These are phyloP conservation scores for Cerceris rybyensis DNA, from an alignment of 2,888 invertebrate genomes.

Conservation along the genomic window DNA sequence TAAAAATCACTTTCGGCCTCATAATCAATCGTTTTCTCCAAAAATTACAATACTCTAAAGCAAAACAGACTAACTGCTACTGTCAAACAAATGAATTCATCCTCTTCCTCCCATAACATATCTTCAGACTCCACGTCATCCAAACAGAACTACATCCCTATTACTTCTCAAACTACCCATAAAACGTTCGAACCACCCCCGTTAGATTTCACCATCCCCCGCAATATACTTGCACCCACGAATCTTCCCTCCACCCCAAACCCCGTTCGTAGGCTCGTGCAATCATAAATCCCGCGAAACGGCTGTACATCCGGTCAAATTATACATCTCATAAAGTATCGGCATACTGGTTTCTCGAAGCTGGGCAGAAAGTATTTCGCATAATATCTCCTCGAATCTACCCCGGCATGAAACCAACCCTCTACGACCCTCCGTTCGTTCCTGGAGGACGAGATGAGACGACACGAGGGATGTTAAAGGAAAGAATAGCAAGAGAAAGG, in stretches of 20 bases:
- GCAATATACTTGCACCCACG: no score
- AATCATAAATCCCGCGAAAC: constrained; percentile 57
- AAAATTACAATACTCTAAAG: no score
- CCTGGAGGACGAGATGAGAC: constrained; percentile 3
- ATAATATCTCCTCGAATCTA: constrained; percentile 50
- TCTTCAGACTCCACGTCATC: constrained; percentile 9
- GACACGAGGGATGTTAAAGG: not conserved
- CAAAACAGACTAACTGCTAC: no score
- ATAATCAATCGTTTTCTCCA: no score
- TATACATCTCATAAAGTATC: constrained; percentile 72
- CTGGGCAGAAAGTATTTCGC: constrained; percentile 63
- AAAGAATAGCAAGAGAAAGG: constrained; percentile 14
- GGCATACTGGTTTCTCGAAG: constrained; percentile 59
- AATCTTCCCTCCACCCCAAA: no score
- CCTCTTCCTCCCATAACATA: no score
- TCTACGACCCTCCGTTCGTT: constrained; percentile 19
- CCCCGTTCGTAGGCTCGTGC: constrained; percentile 3
- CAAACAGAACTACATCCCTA: constrained; percentile 28
- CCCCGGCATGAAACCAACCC: constrained; percentile 7
- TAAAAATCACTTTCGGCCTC: no score
- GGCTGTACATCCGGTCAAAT: constrained; percentile 66
- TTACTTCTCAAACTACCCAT: no score
- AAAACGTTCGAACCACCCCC: no score
- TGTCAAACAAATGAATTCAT: no score
- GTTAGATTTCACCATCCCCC: no score